Percentiles rank a stretch among this genome's conserved stretches.
Evolutionary conservation across 2,113 vertebrate genomes (phyloP).

Genomic region (Sakesphorus luctuosus): DNA sequence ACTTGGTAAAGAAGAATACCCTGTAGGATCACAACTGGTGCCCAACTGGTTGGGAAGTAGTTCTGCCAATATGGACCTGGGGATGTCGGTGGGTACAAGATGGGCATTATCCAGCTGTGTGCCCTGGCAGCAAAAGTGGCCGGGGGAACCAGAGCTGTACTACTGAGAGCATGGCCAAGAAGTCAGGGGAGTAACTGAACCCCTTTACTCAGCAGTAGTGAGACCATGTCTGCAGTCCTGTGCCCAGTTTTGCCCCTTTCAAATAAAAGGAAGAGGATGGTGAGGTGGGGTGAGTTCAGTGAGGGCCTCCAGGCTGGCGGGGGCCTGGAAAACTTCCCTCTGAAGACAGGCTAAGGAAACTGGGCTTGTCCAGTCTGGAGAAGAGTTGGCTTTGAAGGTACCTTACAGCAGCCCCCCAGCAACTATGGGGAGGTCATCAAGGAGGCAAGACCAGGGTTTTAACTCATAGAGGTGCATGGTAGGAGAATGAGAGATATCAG

Average conservation of each 20-base stretch:
- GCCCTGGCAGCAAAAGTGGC: background rate
- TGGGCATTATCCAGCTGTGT: background rate
- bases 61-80: background rate
- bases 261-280: background rate
- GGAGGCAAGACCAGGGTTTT: background rate
- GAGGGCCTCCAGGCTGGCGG: accelerated
- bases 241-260: background rate
- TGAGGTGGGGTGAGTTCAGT: background rate
- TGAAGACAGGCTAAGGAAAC: background rate
- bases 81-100: background rate
- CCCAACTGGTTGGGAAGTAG: background rate
- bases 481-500: background rate
- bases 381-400: background rate
- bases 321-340: background rate
- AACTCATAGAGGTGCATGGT: background rate
- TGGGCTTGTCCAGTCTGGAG: background rate
- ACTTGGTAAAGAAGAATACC: background rate
- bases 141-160: background rate
- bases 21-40: background rate
- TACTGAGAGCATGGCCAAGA: background rate
- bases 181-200: background rate
- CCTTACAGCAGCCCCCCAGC: background rate
- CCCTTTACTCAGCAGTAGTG: background rate
- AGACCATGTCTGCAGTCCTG: background rate
- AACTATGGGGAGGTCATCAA: background rate